Evolutionary conservation across 2,888 invertebrate genomes (phyloP).

Genomic region (Caenorhabditis zanzibari): DNA sequence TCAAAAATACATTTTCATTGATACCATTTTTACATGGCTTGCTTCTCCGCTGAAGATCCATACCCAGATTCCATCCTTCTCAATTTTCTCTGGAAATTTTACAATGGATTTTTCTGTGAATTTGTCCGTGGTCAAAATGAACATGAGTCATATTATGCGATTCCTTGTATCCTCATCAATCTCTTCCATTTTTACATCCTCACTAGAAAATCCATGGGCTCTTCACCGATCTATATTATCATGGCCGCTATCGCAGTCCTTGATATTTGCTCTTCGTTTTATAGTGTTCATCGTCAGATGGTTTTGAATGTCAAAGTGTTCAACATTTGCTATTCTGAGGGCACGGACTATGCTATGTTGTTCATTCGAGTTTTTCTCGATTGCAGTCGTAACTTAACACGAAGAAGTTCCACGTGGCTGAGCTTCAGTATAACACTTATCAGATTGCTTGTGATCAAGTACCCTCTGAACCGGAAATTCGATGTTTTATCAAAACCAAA

Average conservation of each 20-base stretch:
- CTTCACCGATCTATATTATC: neutral
- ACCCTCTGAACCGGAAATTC: neutral
- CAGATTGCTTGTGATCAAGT: neutral
- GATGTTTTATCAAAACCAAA: neutral
- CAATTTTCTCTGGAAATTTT: too few relatives aligned
- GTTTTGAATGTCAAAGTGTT: neutral
- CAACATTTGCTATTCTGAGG: neutral
- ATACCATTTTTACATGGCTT: too few relatives aligned
- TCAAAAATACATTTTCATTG: too few relatives aligned
- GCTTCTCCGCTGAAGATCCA: too few relatives aligned
- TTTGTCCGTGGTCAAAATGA: too few relatives aligned
- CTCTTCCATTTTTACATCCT: neutral
- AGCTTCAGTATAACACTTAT: neutral
- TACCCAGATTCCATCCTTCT: too few relatives aligned
- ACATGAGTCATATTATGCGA: neutral
- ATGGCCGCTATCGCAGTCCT: neutral
- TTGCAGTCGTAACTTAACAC: neutral
- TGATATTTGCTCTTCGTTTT: neutral
- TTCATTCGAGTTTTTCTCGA: neutral
- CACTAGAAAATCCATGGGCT: neutral
- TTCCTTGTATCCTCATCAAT: neutral
- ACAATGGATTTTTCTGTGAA: too few relatives aligned
- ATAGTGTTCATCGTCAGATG: neutral
- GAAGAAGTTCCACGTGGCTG: neutral
- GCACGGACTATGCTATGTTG: neutral